Percentiles rank a stretch among this genome's conserved stretches.
phyloP scores from a whole-genome alignment of 2,113 vertebrate genomes.

The Galbula dea region DNA sequence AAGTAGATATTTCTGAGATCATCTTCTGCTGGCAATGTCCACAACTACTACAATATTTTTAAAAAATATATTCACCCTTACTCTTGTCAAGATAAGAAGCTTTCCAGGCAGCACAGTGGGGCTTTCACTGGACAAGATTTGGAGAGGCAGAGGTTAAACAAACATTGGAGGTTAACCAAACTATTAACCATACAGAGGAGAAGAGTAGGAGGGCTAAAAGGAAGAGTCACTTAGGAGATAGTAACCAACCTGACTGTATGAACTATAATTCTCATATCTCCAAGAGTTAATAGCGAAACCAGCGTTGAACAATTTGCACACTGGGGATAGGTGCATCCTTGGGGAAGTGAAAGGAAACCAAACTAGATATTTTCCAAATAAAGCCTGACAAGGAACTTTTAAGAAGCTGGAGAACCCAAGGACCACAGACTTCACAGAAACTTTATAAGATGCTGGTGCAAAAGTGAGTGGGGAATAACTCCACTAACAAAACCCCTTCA shows the following conservation, averaged over 20 bases:
- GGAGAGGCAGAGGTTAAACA: neutral
- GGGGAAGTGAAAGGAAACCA: neutral
- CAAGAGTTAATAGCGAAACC: neutral
- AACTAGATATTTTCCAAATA: neutral
- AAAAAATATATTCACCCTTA: neutral
- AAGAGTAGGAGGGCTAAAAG: neutral
- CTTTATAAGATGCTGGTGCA: neutral
- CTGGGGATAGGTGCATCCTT: neutral
- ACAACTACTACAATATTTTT: neutral
- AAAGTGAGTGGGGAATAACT: neutral
- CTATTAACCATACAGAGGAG: too few relatives aligned
- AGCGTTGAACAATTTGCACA: neutral
- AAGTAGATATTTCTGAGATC: neutral
- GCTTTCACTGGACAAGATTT: neutral
- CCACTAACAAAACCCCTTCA: neutral
- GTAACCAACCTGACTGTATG: neutral
- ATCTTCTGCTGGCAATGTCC: neutral
- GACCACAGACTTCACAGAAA: neutral
- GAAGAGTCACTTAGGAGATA: neutral
- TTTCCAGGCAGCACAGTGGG: rapidly evolving
- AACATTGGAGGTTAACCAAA: too few relatives aligned
- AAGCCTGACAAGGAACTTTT: neutral
- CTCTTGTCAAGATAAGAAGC: neutral
- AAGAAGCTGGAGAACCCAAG: neutral
- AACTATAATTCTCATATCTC: neutral